Conservation (phyloP, 2,797 vertebrate species). For the Microctenopoma steveboyesi region DNA sequence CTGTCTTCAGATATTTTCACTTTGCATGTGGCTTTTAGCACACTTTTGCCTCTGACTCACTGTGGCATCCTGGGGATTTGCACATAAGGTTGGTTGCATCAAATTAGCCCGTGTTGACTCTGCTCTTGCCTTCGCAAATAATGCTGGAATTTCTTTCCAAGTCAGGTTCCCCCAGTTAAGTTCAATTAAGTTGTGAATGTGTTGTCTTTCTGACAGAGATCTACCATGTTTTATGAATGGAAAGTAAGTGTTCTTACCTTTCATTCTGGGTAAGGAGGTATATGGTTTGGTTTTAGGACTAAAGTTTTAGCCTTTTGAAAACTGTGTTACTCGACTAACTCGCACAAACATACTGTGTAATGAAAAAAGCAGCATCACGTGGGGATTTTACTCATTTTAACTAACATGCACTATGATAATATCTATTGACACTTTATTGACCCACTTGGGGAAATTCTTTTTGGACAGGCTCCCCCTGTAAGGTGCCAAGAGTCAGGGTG, state of each 20-base stretch:
- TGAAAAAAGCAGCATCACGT: not conserved
- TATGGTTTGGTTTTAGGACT: no score
- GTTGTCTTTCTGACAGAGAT: not conserved
- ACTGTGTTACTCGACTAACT: not conserved
- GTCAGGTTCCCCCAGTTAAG: conserved; percentile 37
- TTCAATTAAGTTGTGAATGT: not conserved
- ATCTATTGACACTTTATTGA: no score
- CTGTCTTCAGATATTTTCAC: not conserved
- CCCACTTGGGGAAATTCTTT: no score
- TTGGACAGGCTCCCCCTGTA: no score
- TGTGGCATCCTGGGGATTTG: conserved; percentile 21
- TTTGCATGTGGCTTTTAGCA: not conserved
- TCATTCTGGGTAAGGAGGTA: no score
- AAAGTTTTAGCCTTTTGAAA: not conserved
- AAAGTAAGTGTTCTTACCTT: not conserved
- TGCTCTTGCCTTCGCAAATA: conserved; percentile 22
- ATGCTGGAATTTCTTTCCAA: conserved; percentile 39
- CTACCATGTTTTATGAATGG: not conserved
- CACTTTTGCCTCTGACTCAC: not conserved
- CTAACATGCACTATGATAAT: no score
- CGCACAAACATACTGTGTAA: not conserved
- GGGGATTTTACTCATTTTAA: not conserved
- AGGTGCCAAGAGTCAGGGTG: no score
- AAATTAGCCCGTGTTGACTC: conserved; percentile 52
- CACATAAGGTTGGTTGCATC: conserved; percentile 29